phyloP scores from a whole-genome alignment of 2,888 invertebrate genomes.

The Lochmaea capreae region DNA sequence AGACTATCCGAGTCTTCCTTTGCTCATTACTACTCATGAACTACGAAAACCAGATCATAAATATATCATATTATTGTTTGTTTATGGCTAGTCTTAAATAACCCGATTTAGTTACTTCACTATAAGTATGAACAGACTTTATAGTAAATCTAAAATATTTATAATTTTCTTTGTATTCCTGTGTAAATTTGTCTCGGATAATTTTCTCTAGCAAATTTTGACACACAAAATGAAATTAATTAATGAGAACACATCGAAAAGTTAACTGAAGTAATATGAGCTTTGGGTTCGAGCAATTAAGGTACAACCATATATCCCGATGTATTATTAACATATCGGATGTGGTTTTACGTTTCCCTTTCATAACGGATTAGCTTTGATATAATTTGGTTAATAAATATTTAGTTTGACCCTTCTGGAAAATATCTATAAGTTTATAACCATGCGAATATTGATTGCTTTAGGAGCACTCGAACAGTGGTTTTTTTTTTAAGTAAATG shows the following conservation, averaged over 20 bases:
- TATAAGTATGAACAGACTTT: no score
- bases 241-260: not conserved
- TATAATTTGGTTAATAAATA: not conserved
- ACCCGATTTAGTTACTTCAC: no score
- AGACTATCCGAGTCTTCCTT: no score
- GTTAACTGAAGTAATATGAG: not conserved
- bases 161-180: no score
- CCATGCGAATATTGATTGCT: no score
- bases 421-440: not conserved
- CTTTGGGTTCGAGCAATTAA: not conserved
- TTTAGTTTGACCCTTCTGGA: not conserved
- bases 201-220: not conserved
- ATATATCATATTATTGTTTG: no score
- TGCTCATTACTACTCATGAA: no score
- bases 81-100: no score
- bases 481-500: no score
- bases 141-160: no score
- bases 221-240: not conserved
- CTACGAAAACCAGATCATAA: no score
- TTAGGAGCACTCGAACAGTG: no score
- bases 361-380: not conserved
- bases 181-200: not conserved
- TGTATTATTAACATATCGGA: not conserved
- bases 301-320: not conserved
- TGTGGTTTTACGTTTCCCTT: not conserved